phyloP scores from a whole-genome alignment of 2,888 invertebrate species.

The Pandemis corylana region DNA sequence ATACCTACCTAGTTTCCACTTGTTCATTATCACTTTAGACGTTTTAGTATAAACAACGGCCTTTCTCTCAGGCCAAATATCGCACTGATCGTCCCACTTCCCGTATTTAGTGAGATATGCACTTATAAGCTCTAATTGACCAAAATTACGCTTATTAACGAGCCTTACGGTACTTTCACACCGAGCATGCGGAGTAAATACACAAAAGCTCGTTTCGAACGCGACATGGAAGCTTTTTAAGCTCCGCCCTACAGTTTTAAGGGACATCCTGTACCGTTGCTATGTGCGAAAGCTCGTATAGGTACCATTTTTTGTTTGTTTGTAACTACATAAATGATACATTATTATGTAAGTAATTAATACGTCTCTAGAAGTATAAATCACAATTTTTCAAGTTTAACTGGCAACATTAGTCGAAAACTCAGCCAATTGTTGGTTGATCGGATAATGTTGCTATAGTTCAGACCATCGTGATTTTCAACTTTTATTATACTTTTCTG shows the following conservation, averaged over 20 bases:
- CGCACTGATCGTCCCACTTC: slow-evolving; percentile 5
- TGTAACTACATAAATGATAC: not conserved
- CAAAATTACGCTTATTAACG: slow-evolving; percentile 35
- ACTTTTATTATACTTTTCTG: too few species aligned
- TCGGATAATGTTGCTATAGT: too few species aligned
- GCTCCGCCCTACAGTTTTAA: slow-evolving; percentile 12
- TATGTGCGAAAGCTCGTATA: not conserved
- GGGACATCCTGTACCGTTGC: not conserved
- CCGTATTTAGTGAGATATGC: slow-evolving; percentile 27
- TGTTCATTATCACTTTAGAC: too few species aligned
- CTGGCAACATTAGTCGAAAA: too few species aligned
- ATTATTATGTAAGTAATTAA: too few species aligned
- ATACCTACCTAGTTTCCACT: too few species aligned
- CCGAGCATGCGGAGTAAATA: slow-evolving; percentile 26
- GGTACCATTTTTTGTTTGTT: not conserved
- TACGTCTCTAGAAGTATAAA: too few species aligned
- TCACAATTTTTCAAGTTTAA: too few species aligned
- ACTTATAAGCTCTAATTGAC: slow-evolving; percentile 33
- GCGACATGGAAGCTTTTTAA: slow-evolving; percentile 19
- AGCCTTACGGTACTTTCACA: slow-evolving; percentile 27
- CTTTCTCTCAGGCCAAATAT: not conserved
- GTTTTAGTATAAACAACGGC: too few species aligned
- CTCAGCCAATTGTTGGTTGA: too few species aligned
- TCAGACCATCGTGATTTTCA: too few species aligned
- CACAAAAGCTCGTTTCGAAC: slow-evolving; percentile 22